These are phyloP conservation scores for Apteryx mantelli DNA, from an alignment of 2,113 vertebrate species.

Conservation along the genomic window DNA sequence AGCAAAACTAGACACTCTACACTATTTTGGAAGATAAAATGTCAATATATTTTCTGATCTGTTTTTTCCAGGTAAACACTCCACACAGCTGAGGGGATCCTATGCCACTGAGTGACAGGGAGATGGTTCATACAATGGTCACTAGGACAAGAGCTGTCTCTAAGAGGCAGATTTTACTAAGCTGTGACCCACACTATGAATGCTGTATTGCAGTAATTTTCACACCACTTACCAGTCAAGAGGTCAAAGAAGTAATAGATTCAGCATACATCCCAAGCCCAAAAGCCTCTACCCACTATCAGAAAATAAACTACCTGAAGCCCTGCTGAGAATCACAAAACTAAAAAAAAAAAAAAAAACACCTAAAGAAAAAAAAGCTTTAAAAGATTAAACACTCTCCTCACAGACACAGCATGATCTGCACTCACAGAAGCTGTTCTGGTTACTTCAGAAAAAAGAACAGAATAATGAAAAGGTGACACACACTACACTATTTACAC, in stretches of 20 bases:
- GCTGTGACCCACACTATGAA: neutral
- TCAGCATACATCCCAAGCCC: neutral
- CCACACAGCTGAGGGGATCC: accelerated
- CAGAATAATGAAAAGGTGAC: neutral
- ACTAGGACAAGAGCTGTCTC: neutral
- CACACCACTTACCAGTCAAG: neutral
- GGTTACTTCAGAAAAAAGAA: neutral
- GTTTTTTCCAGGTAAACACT: neutral
- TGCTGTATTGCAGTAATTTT: neutral
- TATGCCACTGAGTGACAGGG: neutral
- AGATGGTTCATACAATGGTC: neutral
- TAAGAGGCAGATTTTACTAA: neutral
- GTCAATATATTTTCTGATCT: neutral
- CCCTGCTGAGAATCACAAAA: neutral
- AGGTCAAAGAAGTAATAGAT: neutral
- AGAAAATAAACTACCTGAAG: neutral
- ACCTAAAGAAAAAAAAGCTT: neutral
- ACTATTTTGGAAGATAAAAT: neutral
- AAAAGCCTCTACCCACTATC: neutral
- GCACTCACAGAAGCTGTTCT: neutral
- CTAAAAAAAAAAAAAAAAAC: neutral
- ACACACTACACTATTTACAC: neutral
- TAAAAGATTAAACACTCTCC: neutral
- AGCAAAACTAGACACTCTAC: neutral
- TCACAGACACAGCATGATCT: neutral